Evolutionary conservation across 2,888 invertebrate species (phyloP).

Genomic region (Ormyrus nitidulus): DNA sequence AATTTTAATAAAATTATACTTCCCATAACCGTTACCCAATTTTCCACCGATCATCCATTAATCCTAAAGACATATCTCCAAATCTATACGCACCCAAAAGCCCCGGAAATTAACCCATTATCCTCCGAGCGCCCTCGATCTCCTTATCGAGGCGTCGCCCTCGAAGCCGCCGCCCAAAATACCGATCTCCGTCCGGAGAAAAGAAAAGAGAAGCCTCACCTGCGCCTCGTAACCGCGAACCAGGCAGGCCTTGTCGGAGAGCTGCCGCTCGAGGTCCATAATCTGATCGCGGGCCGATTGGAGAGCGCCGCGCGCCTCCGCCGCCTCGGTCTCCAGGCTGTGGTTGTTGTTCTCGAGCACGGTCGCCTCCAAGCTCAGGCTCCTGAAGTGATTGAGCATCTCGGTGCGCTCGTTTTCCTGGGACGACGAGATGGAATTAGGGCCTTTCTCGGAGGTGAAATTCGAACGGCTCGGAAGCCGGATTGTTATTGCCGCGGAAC

Average conservation of each 20-base stretch:
- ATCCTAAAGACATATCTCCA: no score
- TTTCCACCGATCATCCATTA: no score
- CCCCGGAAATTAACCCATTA: no score
- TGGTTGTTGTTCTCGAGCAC: slow-evolving; percentile 87
- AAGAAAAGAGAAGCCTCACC: slow-evolving; percentile 67
- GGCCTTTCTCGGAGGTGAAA: no score
- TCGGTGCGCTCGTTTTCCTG: slow-evolving; percentile 88
- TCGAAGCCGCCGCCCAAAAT: no score
- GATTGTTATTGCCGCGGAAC: no score
- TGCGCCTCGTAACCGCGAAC: slow-evolving; percentile 79
- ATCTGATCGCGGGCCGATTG: slow-evolving; percentile 80
- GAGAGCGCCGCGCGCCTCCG: slow-evolving; percentile 81
- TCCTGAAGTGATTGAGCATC: slow-evolving; percentile 87
- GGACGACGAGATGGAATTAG: neutral
- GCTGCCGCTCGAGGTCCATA: slow-evolving; percentile 80
- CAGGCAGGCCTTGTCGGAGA: slow-evolving; percentile 78
- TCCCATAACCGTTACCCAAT: no score
- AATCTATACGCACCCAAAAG: no score
- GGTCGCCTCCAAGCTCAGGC: slow-evolving; percentile 86
- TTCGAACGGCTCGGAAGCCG: no score
- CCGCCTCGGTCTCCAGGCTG: slow-evolving; percentile 86
- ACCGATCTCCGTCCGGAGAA: neutral
- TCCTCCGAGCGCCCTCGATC: no score
- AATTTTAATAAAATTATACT: no score
- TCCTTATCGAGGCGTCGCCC: no score